These are phyloP conservation scores for Trichonephila inaurata DNA, from an alignment of 1,140 invertebrate genomes.

Conservation along the genomic window DNA sequence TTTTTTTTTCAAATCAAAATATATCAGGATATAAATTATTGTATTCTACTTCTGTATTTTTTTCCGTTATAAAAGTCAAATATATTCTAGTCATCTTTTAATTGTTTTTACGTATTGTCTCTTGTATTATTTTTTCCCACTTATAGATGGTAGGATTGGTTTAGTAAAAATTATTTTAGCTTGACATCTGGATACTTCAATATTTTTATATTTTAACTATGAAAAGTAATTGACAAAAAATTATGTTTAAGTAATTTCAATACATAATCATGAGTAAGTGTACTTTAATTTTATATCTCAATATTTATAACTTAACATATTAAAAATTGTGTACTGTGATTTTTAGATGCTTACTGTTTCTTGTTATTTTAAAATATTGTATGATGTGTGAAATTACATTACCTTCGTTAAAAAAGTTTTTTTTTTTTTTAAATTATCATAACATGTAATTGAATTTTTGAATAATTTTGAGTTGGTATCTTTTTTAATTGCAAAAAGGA, in stretches of 20 bases:
- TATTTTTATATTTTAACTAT: background rate
- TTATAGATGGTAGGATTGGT: background rate
- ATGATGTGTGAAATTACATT: no score
- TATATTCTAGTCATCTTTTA: constrained; percentile 18
- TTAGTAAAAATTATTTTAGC: background rate
- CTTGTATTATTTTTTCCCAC: background rate
- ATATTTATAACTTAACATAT: no score
- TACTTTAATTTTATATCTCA: no score
- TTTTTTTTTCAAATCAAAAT: background rate
- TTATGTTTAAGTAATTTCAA: background rate
- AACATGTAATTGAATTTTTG: no score
- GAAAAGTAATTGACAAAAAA: background rate
- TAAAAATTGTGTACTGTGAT: no score
- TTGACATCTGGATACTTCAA: background rate
- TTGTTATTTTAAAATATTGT: no score
- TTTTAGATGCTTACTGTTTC: no score
- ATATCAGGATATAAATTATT: background rate
- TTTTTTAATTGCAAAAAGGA: no score
- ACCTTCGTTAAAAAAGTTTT: no score
- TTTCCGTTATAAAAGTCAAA: background rate
- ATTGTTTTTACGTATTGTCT: background rate
- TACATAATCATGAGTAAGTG: background rate
- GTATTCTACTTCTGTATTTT: background rate
- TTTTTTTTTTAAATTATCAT: no score
- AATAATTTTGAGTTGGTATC: no score